Evolutionary conservation across 2,113 vertebrate genomes (phyloP), one percentile per base, ranked within the genome.

Genomic region (Struthidea cinerea): DNA sequence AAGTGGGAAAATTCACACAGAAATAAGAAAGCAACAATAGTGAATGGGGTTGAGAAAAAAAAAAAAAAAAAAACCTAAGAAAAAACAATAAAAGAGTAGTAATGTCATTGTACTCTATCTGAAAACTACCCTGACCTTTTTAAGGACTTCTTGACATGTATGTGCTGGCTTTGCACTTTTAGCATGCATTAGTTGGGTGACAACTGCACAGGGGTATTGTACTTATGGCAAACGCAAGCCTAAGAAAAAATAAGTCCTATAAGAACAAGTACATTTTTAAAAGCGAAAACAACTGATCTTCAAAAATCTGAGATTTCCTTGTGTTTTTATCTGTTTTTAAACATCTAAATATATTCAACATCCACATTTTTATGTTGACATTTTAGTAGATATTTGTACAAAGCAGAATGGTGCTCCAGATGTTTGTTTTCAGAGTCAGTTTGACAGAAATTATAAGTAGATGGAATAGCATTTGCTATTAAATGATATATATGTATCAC

Each of bases 401-500:
- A 96, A 94, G 39, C 35, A 81, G 63, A 94, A 53, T 68, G 46
- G 20, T 47, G 26, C 68, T 80, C 39, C 22, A 50, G 64, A 92
- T 88, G 19, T 81, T 75, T 86, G 28, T 87, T 94, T 92, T 88
- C 64, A 83, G 74, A 70, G 63, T 28, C 7, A 87, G 49, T 71
- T 7, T 78, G 53, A n/a, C 44, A 90, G 59, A 75, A 88, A 93
- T 63, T 63, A 64, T 18, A 70, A 80, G 28, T 46, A 77, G 64
- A 78, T 64, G 28, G 16, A 92, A 78, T 2, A 90, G n/a, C 47
- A 82, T 30, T 71, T 80, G 21, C 49, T 92, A 49, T 78, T 75
- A 94, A 74, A 85, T 56, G 13, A 32, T 56, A 44, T 82, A 52
- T 90, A 55, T 13, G 12, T 71, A 91, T 70, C 46, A 57, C 12